These are phyloP conservation scores for Mormyrus iriodes DNA, from an alignment of 2,113 vertebrate genomes.

Conservation along the genomic window DNA sequence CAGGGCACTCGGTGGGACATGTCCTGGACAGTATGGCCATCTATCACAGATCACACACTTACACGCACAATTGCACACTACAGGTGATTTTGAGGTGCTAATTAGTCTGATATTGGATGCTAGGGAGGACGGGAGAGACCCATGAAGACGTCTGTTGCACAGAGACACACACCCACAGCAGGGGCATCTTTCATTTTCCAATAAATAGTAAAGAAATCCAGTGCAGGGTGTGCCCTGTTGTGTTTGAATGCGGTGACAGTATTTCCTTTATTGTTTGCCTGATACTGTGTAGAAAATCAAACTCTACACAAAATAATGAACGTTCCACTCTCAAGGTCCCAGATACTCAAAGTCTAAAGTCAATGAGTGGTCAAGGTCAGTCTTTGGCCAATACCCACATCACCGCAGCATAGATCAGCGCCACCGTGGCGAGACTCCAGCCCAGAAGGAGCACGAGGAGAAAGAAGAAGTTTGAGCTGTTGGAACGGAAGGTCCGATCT, in stretches of 20 bases:
- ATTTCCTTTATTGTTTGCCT: not conserved
- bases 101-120: too few species aligned
- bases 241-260: not conserved
- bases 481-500: slow-evolving; percentile 71
- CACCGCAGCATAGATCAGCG: slow-evolving; percentile 69
- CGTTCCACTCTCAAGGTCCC: not conserved
- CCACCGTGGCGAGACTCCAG: slow-evolving; percentile 61
- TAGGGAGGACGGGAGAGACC: too few species aligned
- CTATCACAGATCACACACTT: too few species aligned
- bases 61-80: too few species aligned
- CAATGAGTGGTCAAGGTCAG: not conserved
- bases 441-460: slow-evolving; percentile 75
- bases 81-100: too few species aligned
- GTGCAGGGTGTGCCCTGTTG: not conserved
- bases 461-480: slow-evolving; percentile 73
- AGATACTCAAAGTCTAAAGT: not conserved
- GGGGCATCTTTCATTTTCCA: not conserved
- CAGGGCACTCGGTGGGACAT: too few species aligned
- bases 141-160: too few species aligned
- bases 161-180: not conserved
- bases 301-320: not conserved
- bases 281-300: not conserved
- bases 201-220: not conserved
- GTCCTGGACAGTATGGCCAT: too few species aligned
- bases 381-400: slow-evolving; percentile 53